These are phyloP conservation scores for Drosophila sproati DNA, from an alignment of 1,140 invertebrate species.

Conservation along the genomic window DNA sequence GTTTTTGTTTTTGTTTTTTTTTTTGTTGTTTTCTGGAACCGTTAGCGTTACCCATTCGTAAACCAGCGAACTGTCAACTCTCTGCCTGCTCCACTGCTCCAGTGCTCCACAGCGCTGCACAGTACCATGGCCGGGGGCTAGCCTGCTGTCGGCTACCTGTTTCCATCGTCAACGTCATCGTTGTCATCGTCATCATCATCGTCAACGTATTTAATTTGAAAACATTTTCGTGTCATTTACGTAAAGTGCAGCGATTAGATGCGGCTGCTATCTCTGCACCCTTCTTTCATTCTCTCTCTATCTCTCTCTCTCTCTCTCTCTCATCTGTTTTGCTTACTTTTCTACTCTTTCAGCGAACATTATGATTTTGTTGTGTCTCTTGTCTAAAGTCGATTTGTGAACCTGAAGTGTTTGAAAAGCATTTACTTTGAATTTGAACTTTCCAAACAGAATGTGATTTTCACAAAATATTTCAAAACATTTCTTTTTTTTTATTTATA, in stretches of 20 bases:
- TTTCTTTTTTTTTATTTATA: too few relatives aligned
- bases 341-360: background rate
- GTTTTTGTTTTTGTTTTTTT: too few relatives aligned
- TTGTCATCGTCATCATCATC: slow-evolving; percentile 27
- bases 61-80: slow-evolving; percentile 53
- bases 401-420: too few relatives aligned
- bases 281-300: background rate
- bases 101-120: background rate
- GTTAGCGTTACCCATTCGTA: slow-evolving; percentile 40
- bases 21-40: background rate
- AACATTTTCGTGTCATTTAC: slow-evolving; percentile 70
- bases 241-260: slow-evolving; percentile 64
- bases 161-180: background rate
- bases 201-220: slow-evolving; percentile 58
- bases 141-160: background rate
- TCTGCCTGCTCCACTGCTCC: background rate
- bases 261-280: slow-evolving; percentile 41
- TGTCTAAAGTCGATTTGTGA: background rate
- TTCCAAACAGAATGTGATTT: background rate
- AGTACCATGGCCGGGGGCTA: slow-evolving; percentile 1
- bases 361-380: background rate
- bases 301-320: slow-evolving; percentile 5
- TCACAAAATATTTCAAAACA: too few relatives aligned
- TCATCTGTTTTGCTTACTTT: background rate
- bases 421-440: background rate